These are phyloP conservation scores for Puffinus mauretanicus DNA, from an alignment of 2,113 vertebrate genomes.

Conservation along the genomic window DNA sequence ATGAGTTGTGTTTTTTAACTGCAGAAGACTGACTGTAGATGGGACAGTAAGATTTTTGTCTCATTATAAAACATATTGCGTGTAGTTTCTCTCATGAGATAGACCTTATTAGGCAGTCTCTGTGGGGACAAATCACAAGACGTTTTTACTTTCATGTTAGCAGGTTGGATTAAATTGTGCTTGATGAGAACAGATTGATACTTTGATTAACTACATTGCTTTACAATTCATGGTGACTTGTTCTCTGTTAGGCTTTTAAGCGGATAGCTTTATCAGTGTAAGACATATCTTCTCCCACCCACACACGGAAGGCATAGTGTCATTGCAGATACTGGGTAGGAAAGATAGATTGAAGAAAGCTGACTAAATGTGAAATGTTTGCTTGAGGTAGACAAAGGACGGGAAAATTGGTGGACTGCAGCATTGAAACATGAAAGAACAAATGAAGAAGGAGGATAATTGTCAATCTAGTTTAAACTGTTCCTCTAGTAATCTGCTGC, in stretches of 20 bases:
- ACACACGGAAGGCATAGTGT: not conserved
- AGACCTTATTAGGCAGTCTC: not conserved
- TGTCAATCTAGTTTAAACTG: not conserved
- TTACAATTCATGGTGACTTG: not conserved
- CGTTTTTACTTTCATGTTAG: not conserved
- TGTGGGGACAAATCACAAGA: not conserved
- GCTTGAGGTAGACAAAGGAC: not conserved
- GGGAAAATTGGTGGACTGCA: not conserved
- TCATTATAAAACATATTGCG: not conserved
- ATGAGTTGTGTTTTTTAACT: not conserved
- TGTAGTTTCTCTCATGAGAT: not conserved
- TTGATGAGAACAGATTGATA: constrained; percentile 45
- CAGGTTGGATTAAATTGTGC: not conserved
- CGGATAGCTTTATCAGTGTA: not conserved
- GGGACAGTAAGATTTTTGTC: constrained; percentile 10
- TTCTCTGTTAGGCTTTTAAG: constrained; percentile 20
- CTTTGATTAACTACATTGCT: constrained; percentile 29
- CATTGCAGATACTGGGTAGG: not conserved
- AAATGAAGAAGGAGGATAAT: not conserved
- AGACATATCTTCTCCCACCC: not conserved
- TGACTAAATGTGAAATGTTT: not conserved
- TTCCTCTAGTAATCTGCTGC: not conserved
- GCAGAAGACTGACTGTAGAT: not conserved
- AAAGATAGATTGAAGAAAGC: not conserved
- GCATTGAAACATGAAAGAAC: not conserved